A percentile compares a stretch with the other conserved stretches of the same genome.
These are phyloP conservation scores for Drosophila anomalata DNA, from an alignment of 2,888 invertebrate genomes.

Conservation along the genomic window DNA sequence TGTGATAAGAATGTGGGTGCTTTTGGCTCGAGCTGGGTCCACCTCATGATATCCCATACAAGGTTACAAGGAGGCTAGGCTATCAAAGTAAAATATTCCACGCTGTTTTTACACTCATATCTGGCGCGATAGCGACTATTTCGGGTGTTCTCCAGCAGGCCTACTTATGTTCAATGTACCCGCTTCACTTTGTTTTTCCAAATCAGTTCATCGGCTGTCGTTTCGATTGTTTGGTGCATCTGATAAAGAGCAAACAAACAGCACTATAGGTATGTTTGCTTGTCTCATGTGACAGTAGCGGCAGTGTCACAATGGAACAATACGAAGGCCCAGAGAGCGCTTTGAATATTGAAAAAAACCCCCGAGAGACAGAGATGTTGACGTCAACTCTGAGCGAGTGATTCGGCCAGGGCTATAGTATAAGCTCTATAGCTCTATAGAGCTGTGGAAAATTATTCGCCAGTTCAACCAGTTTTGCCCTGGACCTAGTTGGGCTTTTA, in stretches of 20 bases:
- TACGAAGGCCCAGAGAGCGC: background rate
- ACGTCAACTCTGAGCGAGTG: background rate
- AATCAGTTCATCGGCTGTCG: conserved; percentile 4
- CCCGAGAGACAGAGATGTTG: conserved; percentile 1
- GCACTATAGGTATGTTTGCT: background rate
- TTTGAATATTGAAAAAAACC: background rate
- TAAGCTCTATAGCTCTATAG: background rate
- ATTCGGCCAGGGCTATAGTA: background rate
- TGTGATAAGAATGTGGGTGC: background rate
- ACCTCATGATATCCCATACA: too few relatives aligned
- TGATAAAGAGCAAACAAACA: conserved; percentile 3
- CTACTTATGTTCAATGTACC: background rate
- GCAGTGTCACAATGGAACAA: background rate
- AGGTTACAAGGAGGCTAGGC: too few relatives aligned
- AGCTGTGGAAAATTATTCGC: background rate
- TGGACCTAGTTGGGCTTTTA: background rate
- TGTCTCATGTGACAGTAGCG: background rate
- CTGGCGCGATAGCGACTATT: background rate
- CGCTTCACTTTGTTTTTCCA: background rate
- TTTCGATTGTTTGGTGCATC: conserved; percentile 1
- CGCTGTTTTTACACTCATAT: background rate
- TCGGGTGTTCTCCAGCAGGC: background rate
- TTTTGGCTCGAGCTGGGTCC: too few relatives aligned
- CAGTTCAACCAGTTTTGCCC: background rate
- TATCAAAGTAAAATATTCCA: too few relatives aligned